phyloP scores from a whole-genome alignment of 2,797 vertebrate genomes.

The Chaetophractus vellerosus region DNA sequence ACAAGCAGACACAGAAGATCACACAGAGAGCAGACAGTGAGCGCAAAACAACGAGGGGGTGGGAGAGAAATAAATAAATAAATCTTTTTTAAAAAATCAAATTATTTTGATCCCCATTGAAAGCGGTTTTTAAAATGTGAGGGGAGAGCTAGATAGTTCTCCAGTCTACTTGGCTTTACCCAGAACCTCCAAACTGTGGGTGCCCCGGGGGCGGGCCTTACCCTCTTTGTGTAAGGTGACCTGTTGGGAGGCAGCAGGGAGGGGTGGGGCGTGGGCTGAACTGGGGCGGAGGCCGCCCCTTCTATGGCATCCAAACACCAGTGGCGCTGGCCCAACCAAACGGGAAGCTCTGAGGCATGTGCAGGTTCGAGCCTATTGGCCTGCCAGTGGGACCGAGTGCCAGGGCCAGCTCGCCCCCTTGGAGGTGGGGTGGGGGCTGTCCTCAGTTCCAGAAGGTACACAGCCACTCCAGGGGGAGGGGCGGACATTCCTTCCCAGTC shows the following conservation, averaged over 20 bases:
- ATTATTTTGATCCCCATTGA: not conserved
- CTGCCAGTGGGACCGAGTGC: not conserved
- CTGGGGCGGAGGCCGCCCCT: not conserved
- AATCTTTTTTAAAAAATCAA: too few relatives aligned
- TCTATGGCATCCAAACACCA: not conserved
- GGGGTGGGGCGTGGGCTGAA: not conserved
- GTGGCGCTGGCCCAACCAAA: not conserved
- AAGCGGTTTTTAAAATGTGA: not conserved
- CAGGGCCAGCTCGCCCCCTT: not conserved
- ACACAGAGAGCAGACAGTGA: too few relatives aligned
- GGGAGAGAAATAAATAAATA: too few relatives aligned
- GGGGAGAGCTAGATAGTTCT: not conserved
- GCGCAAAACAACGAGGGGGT: too few relatives aligned
- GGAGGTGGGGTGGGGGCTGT: too few relatives aligned
- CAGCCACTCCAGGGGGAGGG: not conserved
- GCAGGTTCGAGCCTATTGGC: not conserved
- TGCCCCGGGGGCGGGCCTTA: not conserved
- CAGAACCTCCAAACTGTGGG: not conserved
- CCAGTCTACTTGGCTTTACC: rapidly evolving
- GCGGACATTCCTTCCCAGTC: rapidly evolving
- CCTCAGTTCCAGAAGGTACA: too few relatives aligned
- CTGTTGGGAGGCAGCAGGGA: rapidly evolving
- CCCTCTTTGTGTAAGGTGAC: not conserved
- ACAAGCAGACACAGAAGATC: too few relatives aligned
- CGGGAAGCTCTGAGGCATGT: not conserved